phyloP scores from a whole-genome alignment of 2,888 invertebrate species.

The Agrotis clavis region DNA sequence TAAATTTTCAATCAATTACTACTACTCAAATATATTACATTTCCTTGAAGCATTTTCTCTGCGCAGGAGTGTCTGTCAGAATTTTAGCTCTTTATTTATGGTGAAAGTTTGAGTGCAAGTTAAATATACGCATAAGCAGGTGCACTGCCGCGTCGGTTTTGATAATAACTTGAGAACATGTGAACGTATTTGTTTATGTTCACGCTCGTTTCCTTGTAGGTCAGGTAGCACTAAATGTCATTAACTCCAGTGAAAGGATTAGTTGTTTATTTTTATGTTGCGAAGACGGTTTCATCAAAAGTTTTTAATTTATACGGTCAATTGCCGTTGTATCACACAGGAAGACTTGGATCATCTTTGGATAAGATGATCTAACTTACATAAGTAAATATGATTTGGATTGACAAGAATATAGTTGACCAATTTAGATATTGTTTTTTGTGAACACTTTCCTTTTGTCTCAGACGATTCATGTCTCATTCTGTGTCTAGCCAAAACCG shows the following conservation, averaged over 20 bases:
- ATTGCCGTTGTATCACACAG: neutral
- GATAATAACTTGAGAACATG: constrained; percentile 37
- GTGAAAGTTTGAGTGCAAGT: constrained; percentile 60
- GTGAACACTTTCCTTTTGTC: constrained; percentile 33
- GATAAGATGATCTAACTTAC: too few relatives aligned
- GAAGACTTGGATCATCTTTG: neutral
- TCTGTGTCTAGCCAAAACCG: constrained; percentile 24
- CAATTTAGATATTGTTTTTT: neutral
- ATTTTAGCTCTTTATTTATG: constrained; percentile 34
- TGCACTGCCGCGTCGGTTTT: constrained; percentile 21
- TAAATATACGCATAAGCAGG: constrained; percentile 44
- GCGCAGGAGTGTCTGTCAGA: constrained; percentile 35
- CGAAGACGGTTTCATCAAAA: neutral
- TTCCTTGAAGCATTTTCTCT: constrained; percentile 38
- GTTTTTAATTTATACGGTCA: neutral
- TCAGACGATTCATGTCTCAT: constrained; percentile 3
- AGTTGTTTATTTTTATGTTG: constrained; percentile 5
- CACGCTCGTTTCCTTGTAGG: constrained; percentile 37
- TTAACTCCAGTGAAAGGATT: constrained; percentile 15
- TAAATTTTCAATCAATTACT: constrained; percentile 10
- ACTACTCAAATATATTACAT: constrained; percentile 6
- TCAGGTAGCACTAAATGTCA: constrained; percentile 13
- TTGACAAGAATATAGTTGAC: neutral
- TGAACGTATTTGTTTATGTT: constrained; percentile 18
- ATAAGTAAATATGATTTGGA: neutral